Percentiles rank a stretch among this genome's conserved stretches.
These are phyloP conservation scores for Nanorana parkeri DNA, from an alignment of 2,113 vertebrate species.

Conservation along the genomic window DNA sequence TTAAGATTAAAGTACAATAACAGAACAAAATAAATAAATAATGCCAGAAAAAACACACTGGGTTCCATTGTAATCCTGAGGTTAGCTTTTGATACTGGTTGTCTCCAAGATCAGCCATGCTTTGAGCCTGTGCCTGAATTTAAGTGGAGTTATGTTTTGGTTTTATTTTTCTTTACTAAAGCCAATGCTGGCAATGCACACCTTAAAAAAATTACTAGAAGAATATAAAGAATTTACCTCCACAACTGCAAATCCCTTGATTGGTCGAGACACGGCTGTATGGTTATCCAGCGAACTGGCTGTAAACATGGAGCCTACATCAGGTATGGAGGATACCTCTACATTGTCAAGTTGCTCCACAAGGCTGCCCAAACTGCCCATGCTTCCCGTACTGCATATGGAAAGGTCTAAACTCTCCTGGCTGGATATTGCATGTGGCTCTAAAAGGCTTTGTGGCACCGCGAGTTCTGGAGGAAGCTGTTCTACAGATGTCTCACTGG, in stretches of 20 bases:
- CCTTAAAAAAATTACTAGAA: background rate
- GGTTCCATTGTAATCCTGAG: no score
- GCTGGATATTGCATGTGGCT: conserved; percentile 88
- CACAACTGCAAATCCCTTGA: conserved; percentile 96
- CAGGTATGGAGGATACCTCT: conserved; percentile 81
- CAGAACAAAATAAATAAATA: no score
- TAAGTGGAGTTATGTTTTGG: no score
- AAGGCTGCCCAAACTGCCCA: conserved; percentile 91
- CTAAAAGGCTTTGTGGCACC: conserved; percentile 76
- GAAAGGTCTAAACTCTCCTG: conserved; percentile 96
- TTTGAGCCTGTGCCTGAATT: no score
- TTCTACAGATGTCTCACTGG: conserved; percentile 87
- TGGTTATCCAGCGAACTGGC: conserved; percentile 88
- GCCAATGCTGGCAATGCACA: no score
- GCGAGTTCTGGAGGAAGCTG: conserved; percentile 81
- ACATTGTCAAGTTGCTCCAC: conserved; percentile 87
- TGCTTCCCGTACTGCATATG: conserved; percentile 90
- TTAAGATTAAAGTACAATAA: no score
- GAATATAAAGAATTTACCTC: conserved; percentile 76
- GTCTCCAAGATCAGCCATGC: no score
- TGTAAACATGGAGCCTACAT: conserved; percentile 87
- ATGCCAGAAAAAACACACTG: no score
- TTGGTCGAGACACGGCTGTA: conserved; percentile 77
- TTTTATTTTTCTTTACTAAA: no score
- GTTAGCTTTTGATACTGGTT: no score